These are phyloP conservation scores for Fulica atra DNA, from an alignment of 2,113 vertebrate species.

Conservation along the genomic window DNA sequence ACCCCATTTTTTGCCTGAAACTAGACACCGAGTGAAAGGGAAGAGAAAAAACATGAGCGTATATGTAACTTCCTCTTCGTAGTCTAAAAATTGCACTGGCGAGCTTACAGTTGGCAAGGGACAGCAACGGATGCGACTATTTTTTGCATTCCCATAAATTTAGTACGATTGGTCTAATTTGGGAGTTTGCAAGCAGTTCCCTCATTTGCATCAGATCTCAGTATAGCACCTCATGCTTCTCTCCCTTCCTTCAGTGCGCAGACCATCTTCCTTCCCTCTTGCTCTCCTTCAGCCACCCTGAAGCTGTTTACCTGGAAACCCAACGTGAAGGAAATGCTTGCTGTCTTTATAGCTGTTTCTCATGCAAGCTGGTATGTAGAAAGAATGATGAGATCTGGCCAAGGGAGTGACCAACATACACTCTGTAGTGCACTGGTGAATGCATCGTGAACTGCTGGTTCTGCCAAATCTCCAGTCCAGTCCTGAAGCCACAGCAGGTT, in stretches of 20 bases:
- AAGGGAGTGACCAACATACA: background rate
- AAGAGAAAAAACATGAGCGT: background rate
- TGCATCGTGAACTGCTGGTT: background rate
- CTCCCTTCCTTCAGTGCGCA: background rate
- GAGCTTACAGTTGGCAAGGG: constrained; percentile 1
- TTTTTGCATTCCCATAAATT: constrained; percentile 16
- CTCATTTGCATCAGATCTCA: background rate
- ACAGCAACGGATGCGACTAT: background rate
- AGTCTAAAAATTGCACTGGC: constrained; percentile 29
- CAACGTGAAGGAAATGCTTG: constrained; percentile 1
- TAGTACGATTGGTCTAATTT: constrained; percentile 1
- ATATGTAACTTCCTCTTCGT: background rate
- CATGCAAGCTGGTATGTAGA: background rate
- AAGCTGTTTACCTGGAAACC: background rate
- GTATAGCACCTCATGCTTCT: background rate
- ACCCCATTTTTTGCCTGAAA: background rate
- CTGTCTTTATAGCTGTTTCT: background rate
- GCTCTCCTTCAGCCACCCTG: background rate
- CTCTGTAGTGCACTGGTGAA: background rate
- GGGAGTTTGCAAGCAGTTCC: background rate
- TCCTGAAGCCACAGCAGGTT: background rate
- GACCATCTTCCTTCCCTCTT: background rate
- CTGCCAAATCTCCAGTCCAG: background rate
- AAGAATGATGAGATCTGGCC: background rate
- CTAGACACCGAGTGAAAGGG: background rate